phyloP scores from a whole-genome alignment of 2,113 vertebrate genomes.

The Python bivittatus region DNA sequence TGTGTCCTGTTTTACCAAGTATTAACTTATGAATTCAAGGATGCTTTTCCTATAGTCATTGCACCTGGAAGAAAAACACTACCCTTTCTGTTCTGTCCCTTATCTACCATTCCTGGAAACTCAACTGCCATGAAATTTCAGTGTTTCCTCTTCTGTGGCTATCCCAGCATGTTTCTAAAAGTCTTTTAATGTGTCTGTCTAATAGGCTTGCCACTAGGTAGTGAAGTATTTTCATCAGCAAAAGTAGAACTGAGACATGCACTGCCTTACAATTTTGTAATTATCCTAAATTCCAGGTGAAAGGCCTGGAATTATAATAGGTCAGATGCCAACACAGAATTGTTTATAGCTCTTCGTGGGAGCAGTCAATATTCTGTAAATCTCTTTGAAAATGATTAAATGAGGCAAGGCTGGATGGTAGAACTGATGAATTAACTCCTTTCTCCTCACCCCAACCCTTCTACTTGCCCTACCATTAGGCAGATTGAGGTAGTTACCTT shows the following conservation, averaged over 20 bases:
- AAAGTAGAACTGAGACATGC: background rate
- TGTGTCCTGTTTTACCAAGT: background rate
- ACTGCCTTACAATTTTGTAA: background rate
- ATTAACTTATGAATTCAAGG: background rate
- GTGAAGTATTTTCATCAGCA: background rate
- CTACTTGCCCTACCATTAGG: background rate
- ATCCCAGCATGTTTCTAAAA: background rate
- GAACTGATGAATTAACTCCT: background rate
- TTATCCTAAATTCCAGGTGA: background rate
- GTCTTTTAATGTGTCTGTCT: background rate
- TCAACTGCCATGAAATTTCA: background rate
- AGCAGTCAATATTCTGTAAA: background rate
- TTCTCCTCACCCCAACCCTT: background rate
- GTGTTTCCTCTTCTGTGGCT: background rate
- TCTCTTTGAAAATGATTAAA: slow-evolving; percentile 7
- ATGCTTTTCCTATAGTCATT: background rate
- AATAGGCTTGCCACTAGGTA: background rate
- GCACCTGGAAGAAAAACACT: background rate
- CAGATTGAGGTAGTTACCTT: background rate
- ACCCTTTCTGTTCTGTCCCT: background rate
- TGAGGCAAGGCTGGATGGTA: slow-evolving; percentile 8
- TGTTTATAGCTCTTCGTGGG: slow-evolving; percentile 6
- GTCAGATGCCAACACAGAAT: background rate
- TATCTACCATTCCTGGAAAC: background rate
- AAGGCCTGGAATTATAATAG: background rate